These are phyloP conservation scores for Gobionotothen gibberifrons DNA, from an alignment of 2,797 vertebrate species.

Conservation along the genomic window DNA sequence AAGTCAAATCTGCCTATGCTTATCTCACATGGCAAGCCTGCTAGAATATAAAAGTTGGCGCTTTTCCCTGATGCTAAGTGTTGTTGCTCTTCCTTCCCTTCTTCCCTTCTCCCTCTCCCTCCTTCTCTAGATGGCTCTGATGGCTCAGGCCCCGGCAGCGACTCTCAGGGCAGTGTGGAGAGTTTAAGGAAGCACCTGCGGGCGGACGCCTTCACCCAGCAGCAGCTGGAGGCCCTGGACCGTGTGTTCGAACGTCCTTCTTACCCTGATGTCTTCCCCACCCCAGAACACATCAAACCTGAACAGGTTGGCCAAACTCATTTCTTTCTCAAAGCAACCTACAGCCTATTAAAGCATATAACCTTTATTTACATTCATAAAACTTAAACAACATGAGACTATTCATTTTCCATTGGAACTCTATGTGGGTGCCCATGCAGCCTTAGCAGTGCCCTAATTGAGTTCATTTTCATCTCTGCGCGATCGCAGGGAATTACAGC, in stretches of 20 bases:
- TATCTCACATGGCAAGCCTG: constrained; percentile 28
- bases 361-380: constrained; percentile 99
- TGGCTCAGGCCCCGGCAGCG: constrained; percentile 96
- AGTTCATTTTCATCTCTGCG: constrained; percentile 99
- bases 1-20: constrained; percentile 20
- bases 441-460: constrained; percentile 98
- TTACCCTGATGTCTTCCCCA: constrained; percentile 98
- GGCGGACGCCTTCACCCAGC: constrained; percentile 98
- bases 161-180: constrained; percentile 99
- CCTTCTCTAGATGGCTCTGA: constrained; percentile 92
- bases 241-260: constrained; percentile 98
- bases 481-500: constrained; percentile 99
- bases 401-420: constrained; percentile 98
- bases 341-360: constrained; percentile 93
- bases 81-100: constrained; percentile 14
- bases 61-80: constrained; percentile 42
- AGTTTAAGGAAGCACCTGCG: constrained; percentile 99
- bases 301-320: constrained; percentile 91
- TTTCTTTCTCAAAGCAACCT: constrained; percentile 81
- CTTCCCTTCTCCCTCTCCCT: constrained; percentile 17
- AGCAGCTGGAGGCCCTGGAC: constrained; percentile 99
- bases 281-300: constrained; percentile 98
- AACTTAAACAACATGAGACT: constrained; percentile 99
- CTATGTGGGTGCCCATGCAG: constrained; percentile 94
- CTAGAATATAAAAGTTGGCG: constrained; percentile 38